Conservation (phyloP, 1,140 invertebrate species). For the Amphibalanus amphitrite region DNA sequence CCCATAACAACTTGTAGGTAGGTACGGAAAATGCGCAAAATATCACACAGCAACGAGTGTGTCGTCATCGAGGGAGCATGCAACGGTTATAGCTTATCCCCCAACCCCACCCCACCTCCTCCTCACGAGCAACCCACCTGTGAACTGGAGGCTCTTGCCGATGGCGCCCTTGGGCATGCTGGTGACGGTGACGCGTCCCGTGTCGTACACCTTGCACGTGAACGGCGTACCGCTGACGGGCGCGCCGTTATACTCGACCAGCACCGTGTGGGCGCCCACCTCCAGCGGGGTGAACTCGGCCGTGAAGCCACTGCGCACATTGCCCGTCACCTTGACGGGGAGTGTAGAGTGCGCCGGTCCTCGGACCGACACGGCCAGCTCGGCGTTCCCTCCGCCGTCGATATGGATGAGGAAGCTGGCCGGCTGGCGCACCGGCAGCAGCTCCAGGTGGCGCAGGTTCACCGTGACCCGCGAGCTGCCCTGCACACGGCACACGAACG, state of each 20-base stretch:
- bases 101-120: too few relatives aligned
- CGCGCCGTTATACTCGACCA: constrained; percentile 77
- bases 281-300: constrained; percentile 75
- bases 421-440: constrained; percentile 69
- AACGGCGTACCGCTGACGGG: constrained; percentile 81
- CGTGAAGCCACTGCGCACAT: constrained; percentile 63
- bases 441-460: constrained; percentile 57
- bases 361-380: constrained; percentile 69
- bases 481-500: constrained; percentile 65
- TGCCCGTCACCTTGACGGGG: constrained; percentile 74
- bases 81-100: too few relatives aligned
- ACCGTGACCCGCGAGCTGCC: constrained; percentile 61
- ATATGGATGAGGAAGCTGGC: constrained; percentile 78
- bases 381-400: constrained; percentile 60
- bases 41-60: too few relatives aligned
- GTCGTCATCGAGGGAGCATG: too few relatives aligned
- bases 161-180: constrained; percentile 31
- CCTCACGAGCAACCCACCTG: neutral
- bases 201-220: constrained; percentile 81
- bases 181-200: constrained; percentile 33
- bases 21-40: neutral
- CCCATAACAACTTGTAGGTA: too few relatives aligned
- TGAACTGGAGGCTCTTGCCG: constrained; percentile 65
- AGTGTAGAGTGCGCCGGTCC: constrained; percentile 43
- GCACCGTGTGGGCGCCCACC: constrained; percentile 74